Conservation (phyloP, 2,797 vertebrate species). For the Dendrocincla tyrannina region DNA sequence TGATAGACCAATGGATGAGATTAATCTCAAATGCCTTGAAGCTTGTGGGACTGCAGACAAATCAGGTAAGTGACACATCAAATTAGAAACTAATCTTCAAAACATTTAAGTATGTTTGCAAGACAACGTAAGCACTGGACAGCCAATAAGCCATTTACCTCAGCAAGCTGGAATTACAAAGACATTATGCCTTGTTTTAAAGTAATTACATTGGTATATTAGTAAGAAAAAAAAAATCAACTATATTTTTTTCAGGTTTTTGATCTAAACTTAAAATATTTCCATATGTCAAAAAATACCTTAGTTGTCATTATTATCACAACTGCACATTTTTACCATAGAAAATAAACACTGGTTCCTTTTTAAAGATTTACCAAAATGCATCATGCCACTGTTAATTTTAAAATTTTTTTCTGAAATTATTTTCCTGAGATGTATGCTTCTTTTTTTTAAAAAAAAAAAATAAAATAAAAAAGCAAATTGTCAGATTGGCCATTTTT, state of each 20-base stretch:
- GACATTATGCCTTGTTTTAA: neutral
- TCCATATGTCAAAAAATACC: neutral
- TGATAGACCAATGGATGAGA: slow-evolving; percentile 30
- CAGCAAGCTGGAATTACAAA: slow-evolving; percentile 13
- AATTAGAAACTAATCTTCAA: slow-evolving; percentile 50
- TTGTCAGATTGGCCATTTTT: neutral
- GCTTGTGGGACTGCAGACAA: slow-evolving; percentile 3
- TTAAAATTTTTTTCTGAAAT: neutral
- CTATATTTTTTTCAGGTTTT: neutral
- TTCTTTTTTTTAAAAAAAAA: neutral
- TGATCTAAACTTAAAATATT: neutral
- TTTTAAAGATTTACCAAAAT: neutral
- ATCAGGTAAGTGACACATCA: slow-evolving; percentile 23
- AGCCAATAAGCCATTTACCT: slow-evolving; percentile 54
- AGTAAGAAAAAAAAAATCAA: neutral
- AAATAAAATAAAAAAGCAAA: neutral
- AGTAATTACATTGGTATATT: neutral
- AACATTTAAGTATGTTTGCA: slow-evolving; percentile 42
- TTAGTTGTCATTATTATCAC: neutral
- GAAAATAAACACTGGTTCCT: neutral
- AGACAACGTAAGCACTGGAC: neutral
- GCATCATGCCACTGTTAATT: neutral
- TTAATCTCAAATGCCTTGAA: slow-evolving; percentile 16
- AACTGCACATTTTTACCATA: neutral
- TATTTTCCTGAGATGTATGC: neutral